A percentile compares a stretch with the other conserved stretches of the same genome.
Evolutionary conservation across 2,113 vertebrate species (phyloP).

Genomic region (Leiothrix lutea): DNA sequence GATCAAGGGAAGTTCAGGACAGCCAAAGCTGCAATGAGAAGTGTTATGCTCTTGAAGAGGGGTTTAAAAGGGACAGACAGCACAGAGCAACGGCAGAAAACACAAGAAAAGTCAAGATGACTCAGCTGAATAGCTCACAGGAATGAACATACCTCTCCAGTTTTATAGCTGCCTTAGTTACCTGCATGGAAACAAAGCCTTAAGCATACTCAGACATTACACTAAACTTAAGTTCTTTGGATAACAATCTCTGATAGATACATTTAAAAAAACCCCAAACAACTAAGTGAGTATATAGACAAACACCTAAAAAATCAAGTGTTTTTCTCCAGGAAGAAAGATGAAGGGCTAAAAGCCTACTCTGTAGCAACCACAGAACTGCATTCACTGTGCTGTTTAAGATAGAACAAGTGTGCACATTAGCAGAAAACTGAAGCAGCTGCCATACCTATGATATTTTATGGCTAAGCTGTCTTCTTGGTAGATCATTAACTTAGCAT

Average conservation of each 20-base stretch:
- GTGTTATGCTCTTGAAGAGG: neutral
- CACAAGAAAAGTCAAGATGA: neutral
- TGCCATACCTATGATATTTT: neutral
- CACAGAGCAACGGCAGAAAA: neutral
- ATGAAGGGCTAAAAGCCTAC: neutral
- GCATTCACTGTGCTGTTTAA: neutral
- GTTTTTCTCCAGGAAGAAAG: neutral
- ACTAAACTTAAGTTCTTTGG: neutral
- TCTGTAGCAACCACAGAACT: neutral
- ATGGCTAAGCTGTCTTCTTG: neutral
- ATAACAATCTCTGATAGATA: neutral
- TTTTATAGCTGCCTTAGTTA: conserved; percentile 1
- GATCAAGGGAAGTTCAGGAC: neutral
- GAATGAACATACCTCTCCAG: neutral
- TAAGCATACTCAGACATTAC: neutral
- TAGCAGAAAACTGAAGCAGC: neutral
- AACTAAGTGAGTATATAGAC: neutral
- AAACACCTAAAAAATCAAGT: neutral
- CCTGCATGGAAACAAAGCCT: neutral
- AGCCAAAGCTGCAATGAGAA: neutral
- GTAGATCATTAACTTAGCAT: neutral
- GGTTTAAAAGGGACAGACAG: neutral
- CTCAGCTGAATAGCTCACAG: neutral
- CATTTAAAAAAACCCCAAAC: fast-evolving
- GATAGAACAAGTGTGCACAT: neutral